phyloP scores from a whole-genome alignment of 2,797 vertebrate species.

The Gymnodraco acuticeps region DNA sequence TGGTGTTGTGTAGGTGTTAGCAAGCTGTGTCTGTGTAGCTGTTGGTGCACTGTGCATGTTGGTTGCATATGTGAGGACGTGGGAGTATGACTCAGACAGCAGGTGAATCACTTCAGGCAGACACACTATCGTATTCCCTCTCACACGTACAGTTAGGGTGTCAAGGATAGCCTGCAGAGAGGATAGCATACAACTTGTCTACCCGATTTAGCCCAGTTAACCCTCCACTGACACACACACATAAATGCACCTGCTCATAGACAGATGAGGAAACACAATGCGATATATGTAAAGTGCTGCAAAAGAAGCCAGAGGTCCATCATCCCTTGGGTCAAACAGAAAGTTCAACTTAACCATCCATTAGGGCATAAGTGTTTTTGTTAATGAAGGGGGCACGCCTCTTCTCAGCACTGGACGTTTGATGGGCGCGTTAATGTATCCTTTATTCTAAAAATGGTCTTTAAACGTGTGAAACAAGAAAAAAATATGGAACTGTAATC shows the following conservation, averaged over 20 bases:
- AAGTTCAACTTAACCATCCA: slow-evolving; percentile 16
- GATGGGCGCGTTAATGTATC: no score
- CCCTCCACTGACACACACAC: slow-evolving; percentile 28
- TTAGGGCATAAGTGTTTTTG: not conserved
- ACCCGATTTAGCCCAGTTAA: slow-evolving; percentile 60
- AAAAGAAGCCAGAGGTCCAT: slow-evolving; percentile 2
- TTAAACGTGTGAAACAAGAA: no score
- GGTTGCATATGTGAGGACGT: slow-evolving; percentile 8
- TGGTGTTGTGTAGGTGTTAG: slow-evolving; percentile 7
- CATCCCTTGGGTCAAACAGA: not conserved
- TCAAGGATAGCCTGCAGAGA: slow-evolving; percentile 47
- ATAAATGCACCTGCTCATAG: slow-evolving; percentile 4
- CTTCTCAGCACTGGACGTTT: no score
- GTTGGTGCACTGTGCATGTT: not conserved
- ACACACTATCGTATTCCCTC: slow-evolving; percentile 8
- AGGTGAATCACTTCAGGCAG: slow-evolving; percentile 70
- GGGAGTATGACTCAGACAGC: slow-evolving; percentile 66
- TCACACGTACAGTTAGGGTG: slow-evolving; percentile 26
- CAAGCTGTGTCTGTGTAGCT: slow-evolving; percentile 19
- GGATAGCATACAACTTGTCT: slow-evolving; percentile 45
- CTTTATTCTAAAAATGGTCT: no score
- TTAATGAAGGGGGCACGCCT: no score
- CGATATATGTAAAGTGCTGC: not conserved
- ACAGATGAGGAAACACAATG: not conserved
- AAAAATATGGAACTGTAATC: no score